Evolutionary conservation across 2,888 invertebrate genomes (phyloP).

Genomic region (Ornithoptera priamus): DNA sequence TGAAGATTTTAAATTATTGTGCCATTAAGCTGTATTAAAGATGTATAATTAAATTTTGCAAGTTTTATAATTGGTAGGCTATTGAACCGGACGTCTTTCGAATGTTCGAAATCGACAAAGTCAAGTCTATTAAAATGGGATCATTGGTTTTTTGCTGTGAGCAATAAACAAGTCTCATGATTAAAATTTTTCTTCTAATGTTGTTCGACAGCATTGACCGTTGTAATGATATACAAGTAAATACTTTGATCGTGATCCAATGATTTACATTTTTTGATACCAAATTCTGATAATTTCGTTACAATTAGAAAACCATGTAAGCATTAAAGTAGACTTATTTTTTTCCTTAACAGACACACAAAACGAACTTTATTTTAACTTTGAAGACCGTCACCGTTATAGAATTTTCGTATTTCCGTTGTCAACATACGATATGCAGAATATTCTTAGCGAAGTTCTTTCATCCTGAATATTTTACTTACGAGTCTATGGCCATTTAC

Average conservation of each 20-base stretch:
- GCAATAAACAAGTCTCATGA: slow-evolving; percentile 12
- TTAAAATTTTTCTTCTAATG: slow-evolving; percentile 2
- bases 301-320: neutral
- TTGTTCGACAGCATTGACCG: neutral
- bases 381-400: too few species aligned
- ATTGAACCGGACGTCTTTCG: slow-evolving; percentile 18
- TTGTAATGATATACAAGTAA: neutral
- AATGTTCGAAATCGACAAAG: slow-evolving; percentile 7
- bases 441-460: too few species aligned
- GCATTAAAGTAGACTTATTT: too few species aligned
- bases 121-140: slow-evolving; percentile 8
- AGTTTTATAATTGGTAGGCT: slow-evolving; percentile 21
- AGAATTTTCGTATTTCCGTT: too few species aligned
- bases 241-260: neutral
- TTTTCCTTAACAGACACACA: too few species aligned
- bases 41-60: neutral
- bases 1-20: neutral
- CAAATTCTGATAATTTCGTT: slow-evolving; percentile 1
- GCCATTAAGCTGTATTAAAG: neutral
- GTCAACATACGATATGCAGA: too few species aligned
- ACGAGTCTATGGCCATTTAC: too few species aligned
- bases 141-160: slow-evolving; percentile 3
- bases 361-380: too few species aligned
- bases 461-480: too few species aligned
- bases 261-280: neutral